These are phyloP conservation scores for Amphiprion ocellaris DNA, from an alignment of 2,113 vertebrate species.

Conservation along the genomic window DNA sequence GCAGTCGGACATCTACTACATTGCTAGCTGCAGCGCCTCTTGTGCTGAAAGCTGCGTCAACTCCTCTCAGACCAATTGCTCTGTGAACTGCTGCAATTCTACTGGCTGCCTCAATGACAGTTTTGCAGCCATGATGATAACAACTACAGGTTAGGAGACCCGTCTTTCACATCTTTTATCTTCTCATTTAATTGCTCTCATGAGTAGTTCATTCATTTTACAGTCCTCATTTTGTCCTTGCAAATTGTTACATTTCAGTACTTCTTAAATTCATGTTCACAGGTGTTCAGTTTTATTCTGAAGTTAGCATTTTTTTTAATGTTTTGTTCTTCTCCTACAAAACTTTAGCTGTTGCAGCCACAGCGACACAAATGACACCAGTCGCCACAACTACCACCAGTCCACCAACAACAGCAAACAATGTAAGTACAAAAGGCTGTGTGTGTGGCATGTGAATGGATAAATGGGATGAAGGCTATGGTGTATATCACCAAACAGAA, in stretches of 20 bases:
- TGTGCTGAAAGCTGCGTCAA: conserved; percentile 58
- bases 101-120: conserved; percentile 78
- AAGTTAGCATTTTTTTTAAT: background rate
- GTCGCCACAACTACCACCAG: background rate
- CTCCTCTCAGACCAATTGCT: conserved; percentile 63
- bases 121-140: conserved; percentile 55
- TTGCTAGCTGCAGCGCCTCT: conserved; percentile 48
- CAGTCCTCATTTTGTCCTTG: background rate
- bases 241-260: background rate
- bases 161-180: background rate
- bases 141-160: conserved; percentile 59
- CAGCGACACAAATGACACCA: background rate
- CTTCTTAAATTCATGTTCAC: background rate
- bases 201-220: background rate
- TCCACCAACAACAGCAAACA: conserved; percentile 43
- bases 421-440: conserved; percentile 67
- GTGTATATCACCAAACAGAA: background rate
- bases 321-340: background rate
- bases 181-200: background rate
- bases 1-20: conserved; percentile 67
- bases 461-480: background rate
- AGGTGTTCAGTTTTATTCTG: background rate
- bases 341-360: background rate
- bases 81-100: conserved; percentile 76
- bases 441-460: background rate